Evolutionary conservation across 2,797 vertebrate genomes (phyloP).

Genomic region (Fistularia tabacaria): DNA sequence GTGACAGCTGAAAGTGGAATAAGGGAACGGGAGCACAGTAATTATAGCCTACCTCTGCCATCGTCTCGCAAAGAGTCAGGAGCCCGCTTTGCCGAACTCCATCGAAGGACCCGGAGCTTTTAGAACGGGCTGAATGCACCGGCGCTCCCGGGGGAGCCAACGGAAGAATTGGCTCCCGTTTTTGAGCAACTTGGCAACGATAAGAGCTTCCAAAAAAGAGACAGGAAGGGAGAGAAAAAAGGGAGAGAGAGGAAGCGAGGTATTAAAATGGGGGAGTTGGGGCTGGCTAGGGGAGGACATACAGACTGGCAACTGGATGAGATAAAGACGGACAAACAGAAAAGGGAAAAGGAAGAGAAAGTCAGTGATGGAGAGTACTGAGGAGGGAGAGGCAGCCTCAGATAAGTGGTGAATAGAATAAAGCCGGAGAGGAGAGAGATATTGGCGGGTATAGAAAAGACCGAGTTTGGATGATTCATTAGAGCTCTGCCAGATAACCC

Average conservation of each 20-base stretch:
- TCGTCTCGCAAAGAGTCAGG: constrained; percentile 21
- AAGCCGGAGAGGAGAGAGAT: background rate
- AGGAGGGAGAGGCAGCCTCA: constrained; percentile 32
- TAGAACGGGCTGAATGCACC: constrained; percentile 24
- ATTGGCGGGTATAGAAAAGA: constrained; percentile 12
- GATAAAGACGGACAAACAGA: constrained; percentile 48
- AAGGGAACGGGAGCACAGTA: background rate
- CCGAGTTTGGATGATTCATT: constrained; percentile 50
- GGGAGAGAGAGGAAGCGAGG: constrained; percentile 16
- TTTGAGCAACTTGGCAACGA: constrained; percentile 41
- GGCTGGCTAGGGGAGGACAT: constrained; percentile 32
- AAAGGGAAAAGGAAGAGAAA: constrained; percentile 22
- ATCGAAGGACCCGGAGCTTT: constrained; percentile 34
- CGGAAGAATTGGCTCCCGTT: constrained; percentile 25
- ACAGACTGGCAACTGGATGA: constrained; percentile 50
- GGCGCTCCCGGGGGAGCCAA: constrained; percentile 27
- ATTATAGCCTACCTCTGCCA: constrained; percentile 6
- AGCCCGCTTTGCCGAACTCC: constrained; percentile 21
- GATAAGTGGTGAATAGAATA: constrained; percentile 46
- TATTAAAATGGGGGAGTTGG: constrained; percentile 3
- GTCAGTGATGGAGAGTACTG: constrained; percentile 27
- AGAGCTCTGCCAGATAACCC: constrained; percentile 37
- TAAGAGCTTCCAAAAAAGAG: constrained; percentile 37
- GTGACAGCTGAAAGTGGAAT: constrained; percentile 10
- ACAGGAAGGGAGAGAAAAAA: constrained; percentile 24